Base-by-base conservation (phyloP, 2,797 vertebrate species). In the Silurus lanzhouensis region DNA sequence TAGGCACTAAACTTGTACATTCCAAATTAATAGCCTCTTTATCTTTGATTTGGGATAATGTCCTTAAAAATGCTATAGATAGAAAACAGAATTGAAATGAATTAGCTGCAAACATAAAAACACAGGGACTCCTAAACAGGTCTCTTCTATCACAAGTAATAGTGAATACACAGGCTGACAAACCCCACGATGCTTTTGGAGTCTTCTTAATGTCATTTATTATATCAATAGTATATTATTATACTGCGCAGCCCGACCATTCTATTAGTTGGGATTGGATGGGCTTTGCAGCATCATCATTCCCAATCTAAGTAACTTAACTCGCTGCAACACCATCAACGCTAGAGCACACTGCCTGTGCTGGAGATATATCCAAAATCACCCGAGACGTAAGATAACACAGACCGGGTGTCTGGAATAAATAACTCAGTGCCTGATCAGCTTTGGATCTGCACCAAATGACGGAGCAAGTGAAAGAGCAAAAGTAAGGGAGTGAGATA, bases 371-470 rank as follows among this genome's bases (percentile, higher is more conserved):
- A 63, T 46, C 20, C 20, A 64, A 14, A 48, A 64, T 46, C 60
- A 79, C 9, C 9, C 17, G 77, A 79, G 38, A n/a, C 31, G 58
- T 44, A 61, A 61, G 57, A 13, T 44, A 78, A 46, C 72, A 57
- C 58, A 61, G 19, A 44, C 58, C 44, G 76, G 76, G 31, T 19
- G 3, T 22, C 17, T 78, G 58, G 20, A 44, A 31, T 61, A 78
- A 78, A 61, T 61, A 78, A 61, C 31, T 78, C 76, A 7, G 31
- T 38, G 76, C 31, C 31, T 79, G 58, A 63, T 64, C 60, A 64
- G 38, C 6, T 7, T n/a, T 79, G 77, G 60, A 79, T 12, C 38
- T 1, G 58, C 6, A 46, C 20, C 77, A 63, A 79, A 44, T 44
- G 15, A 44, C 0, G 46, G 46, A 17, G 20, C 19, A 27, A 19